Base-by-base conservation (phyloP, 2,888 invertebrate genomes). In the Hypomecis punctinalis region DNA sequence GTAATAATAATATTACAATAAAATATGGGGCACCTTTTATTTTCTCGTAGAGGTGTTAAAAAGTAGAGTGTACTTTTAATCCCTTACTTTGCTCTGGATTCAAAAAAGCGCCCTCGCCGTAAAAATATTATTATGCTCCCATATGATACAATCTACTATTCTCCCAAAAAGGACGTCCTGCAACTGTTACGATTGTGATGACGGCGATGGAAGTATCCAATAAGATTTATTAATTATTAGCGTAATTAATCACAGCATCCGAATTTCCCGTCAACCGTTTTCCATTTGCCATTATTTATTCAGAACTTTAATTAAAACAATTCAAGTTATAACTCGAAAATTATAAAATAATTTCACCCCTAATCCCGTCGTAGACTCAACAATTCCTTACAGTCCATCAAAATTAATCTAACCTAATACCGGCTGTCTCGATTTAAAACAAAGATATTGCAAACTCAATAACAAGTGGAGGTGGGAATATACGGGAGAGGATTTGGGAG, bases 371-470 rank as follows among this genome's bases (percentile, higher is more conserved):
- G 91, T 90, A 90, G 88, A 82, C 87, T 83, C 81, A 88, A 90
- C 90, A 90, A 90, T 91, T 88, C 85, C 81, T 83, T 84, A 81
- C 86, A 89, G 92, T 91, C 90, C 87, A 91, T 91, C 92, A 91
- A 88, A 90, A 91, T 92, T 92, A 91, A 91, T 93, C 89, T 90
- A 89, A 85, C 89, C 86, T 87, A 89, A 91, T 90, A 88, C 90
- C 67, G 67, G 81, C 86, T 83, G 89, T 88, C 86, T 89, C 82
- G 81, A 91, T 87, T 89, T 91, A 84, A 87, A 87, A 90, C 90
- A 90, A 90, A 88, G 90, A 90, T 89, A 90, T 89, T 87, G 88
- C 82, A 83, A 88, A 90, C 86, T 86, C 84, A 86, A 85, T 86
- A 86, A 84, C 83, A 84, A 83, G 83, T 83, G 76, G 76, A 74